These are phyloP conservation scores for Drosophila eohydei DNA, from an alignment of 2,888 invertebrate genomes.

Conservation along the genomic window DNA sequence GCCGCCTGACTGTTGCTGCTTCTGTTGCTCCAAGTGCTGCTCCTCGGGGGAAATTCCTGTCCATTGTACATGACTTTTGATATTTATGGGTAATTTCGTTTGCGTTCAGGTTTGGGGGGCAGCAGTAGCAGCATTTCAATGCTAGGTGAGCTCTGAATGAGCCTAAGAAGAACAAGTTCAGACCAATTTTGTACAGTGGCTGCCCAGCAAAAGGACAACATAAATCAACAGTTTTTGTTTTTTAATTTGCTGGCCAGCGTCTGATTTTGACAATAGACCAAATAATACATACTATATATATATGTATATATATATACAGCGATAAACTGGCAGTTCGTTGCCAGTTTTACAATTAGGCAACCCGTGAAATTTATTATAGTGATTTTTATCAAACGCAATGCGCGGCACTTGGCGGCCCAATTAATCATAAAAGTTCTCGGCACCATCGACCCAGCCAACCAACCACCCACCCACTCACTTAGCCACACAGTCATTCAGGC, in stretches of 20 bases:
- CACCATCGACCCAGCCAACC: slow-evolving; percentile 7
- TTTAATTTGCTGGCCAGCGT: slow-evolving; percentile 68
- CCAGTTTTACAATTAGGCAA: slow-evolving; percentile 76
- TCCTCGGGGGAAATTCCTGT: slow-evolving; percentile 79
- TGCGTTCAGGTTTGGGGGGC: slow-evolving; percentile 64
- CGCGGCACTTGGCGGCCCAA: slow-evolving; percentile 75
- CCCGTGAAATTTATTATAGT: slow-evolving; percentile 67
- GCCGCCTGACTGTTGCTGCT: slow-evolving; percentile 21
- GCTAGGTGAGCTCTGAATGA: slow-evolving; percentile 47
- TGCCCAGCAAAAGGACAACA: slow-evolving; percentile 41
- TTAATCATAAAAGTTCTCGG: slow-evolving; percentile 69
- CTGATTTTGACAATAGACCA: slow-evolving; percentile 72
- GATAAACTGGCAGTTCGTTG: slow-evolving; percentile 64
- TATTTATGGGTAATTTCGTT: slow-evolving; percentile 81
- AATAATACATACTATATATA: slow-evolving; percentile 30
- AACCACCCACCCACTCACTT: neutral
- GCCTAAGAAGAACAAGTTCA: slow-evolving; percentile 42
- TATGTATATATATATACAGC: slow-evolving; percentile 32
- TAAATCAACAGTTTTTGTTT: slow-evolving; percentile 77
- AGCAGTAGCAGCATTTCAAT: slow-evolving; percentile 69
- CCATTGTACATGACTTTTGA: slow-evolving; percentile 81
- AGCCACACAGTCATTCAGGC: slow-evolving; percentile 5
- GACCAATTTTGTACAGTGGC: slow-evolving; percentile 38
- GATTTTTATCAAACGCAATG: slow-evolving; percentile 74
- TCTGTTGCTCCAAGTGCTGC: slow-evolving; percentile 40